Evolutionary conservation across 2,797 vertebrate species (phyloP).

Genomic region (Kryptopterus vitreolus): DNA sequence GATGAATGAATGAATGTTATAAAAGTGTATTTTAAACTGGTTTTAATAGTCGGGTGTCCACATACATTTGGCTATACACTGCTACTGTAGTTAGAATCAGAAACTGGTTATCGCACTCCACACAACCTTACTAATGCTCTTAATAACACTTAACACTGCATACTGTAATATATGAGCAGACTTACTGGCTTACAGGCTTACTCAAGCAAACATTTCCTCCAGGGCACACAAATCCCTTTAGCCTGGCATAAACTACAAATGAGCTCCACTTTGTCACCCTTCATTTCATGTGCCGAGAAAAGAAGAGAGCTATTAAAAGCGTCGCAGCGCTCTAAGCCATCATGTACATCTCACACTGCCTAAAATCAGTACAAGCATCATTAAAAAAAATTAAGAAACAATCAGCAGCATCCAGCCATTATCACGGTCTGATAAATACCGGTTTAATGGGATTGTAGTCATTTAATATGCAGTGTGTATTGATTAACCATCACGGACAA

Average conservation of each 20-base stretch:
- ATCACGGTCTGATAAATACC: constrained; percentile 26
- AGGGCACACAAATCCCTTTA: constrained; percentile 44
- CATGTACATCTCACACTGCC: constrained; percentile 25
- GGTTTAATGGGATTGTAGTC: constrained; percentile 43
- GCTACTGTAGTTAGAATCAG: background rate
- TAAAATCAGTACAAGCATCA: constrained; percentile 27
- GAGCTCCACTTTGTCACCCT: constrained; percentile 40
- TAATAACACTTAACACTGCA: constrained; percentile 38
- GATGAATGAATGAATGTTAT: no score
- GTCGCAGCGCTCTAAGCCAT: constrained; percentile 10
- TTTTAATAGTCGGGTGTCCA: background rate
- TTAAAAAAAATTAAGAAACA: constrained; percentile 18
- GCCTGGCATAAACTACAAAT: constrained; percentile 36
- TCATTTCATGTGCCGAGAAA: constrained; percentile 41
- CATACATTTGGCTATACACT: background rate
- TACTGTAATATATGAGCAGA: constrained; percentile 29
- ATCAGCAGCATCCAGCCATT: background rate
- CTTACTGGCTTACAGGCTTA: constrained; percentile 17
- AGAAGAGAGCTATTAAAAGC: constrained; percentile 32
- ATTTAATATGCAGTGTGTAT: constrained; percentile 23
- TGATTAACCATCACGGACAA: constrained; percentile 27
- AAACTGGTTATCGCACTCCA: background rate
- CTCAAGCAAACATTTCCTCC: constrained; percentile 30
- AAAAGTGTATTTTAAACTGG: background rate
- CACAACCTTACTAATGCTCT: background rate